Evolutionary conservation across 2,113 vertebrate species (phyloP).

Genomic region (Himantopus leucocephalus): DNA sequence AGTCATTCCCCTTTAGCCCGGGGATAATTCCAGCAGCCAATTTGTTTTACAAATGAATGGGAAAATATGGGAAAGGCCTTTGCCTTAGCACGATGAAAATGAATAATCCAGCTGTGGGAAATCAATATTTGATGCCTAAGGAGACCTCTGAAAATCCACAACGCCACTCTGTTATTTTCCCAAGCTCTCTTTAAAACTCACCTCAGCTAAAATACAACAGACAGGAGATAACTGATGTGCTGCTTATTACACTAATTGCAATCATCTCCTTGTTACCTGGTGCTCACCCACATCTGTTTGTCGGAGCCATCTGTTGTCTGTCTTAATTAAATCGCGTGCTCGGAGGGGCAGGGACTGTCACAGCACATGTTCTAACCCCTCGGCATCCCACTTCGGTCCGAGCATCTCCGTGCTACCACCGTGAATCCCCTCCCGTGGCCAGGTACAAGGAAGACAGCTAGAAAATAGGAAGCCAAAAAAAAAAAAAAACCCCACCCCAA

Average conservation of each 20-base stretch:
- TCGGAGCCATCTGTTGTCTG: constrained; percentile 4
- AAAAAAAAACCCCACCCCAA: neutral
- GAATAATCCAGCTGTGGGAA: neutral
- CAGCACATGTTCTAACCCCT: neutral
- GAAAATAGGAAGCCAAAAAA: neutral
- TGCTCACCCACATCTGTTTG: constrained; percentile 28
- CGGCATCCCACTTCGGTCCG: neutral
- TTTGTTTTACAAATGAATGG: neutral
- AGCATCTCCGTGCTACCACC: neutral
- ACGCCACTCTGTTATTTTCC: neutral
- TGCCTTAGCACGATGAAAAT: neutral
- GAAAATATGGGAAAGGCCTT: neutral
- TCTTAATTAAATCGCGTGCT: neutral
- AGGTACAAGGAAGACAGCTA: neutral
- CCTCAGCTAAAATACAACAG: neutral
- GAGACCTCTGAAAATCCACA: neutral
- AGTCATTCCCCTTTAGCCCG: neutral
- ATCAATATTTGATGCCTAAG: neutral
- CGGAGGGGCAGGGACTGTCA: neutral
- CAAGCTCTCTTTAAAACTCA: neutral
- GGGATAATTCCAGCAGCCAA: neutral
- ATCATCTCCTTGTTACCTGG: constrained; percentile 33
- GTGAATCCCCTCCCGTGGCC: accelerated
- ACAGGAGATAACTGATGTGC: neutral
- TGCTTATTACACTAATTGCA: constrained; percentile 37